Conservation (phyloP, 2,888 invertebrate genomes). For the Ormia ochracea region DNA sequence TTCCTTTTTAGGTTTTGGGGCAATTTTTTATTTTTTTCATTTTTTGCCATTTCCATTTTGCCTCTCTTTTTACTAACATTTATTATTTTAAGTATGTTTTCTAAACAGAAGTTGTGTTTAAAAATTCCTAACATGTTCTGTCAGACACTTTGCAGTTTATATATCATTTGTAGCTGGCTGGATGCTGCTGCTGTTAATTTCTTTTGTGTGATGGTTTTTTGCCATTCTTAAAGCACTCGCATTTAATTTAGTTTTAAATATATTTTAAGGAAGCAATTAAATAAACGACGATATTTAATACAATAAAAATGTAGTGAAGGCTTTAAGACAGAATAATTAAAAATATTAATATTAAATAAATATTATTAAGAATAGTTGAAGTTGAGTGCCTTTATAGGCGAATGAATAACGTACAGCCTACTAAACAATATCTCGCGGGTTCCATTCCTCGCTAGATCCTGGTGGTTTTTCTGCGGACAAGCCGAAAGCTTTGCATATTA, state of each 20-base stretch:
- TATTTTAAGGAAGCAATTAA: slow-evolving; percentile 6
- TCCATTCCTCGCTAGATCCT: no score
- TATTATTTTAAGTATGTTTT: slow-evolving; percentile 27
- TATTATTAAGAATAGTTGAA: no score
- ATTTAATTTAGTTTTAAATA: slow-evolving; percentile 11
- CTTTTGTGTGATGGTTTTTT: background rate
- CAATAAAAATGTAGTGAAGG: background rate
- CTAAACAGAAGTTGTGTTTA: slow-evolving; percentile 28
- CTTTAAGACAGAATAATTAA: no score
- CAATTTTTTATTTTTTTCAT: background rate
- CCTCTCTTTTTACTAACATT: slow-evolving; percentile 3
- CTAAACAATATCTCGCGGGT: no score
- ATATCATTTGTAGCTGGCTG: slow-evolving; percentile 33
- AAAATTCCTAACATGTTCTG: slow-evolving; percentile 49
- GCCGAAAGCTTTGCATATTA: no score
- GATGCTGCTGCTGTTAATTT: background rate
- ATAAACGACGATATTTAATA: background rate
- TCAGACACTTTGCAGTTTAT: slow-evolving; percentile 58
- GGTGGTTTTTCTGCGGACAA: no score
- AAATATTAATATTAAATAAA: no score
- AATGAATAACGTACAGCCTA: no score
- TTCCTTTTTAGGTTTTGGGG: background rate
- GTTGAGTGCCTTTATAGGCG: no score
- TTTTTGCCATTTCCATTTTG: background rate
- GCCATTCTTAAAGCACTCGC: background rate